Percentiles rank a stretch among this genome's conserved stretches.
These are phyloP conservation scores for Solenopsis fugax DNA, from an alignment of 1,140 invertebrate genomes.

Conservation along the genomic window DNA sequence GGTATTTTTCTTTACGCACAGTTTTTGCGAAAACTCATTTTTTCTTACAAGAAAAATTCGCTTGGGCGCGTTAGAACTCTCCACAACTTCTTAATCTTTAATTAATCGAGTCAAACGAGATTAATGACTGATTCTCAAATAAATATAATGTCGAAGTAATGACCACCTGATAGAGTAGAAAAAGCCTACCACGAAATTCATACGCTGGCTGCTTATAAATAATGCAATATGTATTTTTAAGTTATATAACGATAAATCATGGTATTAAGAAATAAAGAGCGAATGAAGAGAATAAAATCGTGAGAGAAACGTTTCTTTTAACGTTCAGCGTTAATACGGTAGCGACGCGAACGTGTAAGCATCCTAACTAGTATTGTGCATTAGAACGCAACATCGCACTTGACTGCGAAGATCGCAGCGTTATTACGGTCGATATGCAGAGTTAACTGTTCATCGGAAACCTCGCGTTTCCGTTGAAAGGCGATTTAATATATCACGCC, in stretches of 20 bases:
- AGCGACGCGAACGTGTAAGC: constrained; percentile 4
- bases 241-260: background rate
- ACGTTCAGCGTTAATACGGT: background rate
- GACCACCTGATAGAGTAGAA: background rate
- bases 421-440: constrained; percentile 50
- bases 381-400: constrained; percentile 50
- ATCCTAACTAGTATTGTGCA: background rate
- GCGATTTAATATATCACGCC: constrained; percentile 64
- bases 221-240: background rate
- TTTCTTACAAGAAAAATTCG: background rate
- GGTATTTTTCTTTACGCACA: background rate
- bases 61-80: background rate
- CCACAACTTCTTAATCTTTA: background rate
- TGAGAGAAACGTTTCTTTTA: constrained; percentile 5
- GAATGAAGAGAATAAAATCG: background rate
- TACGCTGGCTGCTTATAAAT: background rate
- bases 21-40: background rate
- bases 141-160: background rate
- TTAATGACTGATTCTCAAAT: background rate
- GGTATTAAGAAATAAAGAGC: background rate
- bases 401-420: constrained; percentile 44
- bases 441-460: constrained; percentile 66
- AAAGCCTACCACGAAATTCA: background rate
- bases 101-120: background rate
- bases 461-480: constrained; percentile 66